phyloP scores from a whole-genome alignment of 2,113 vertebrate species.

The Anser cygnoides region DNA sequence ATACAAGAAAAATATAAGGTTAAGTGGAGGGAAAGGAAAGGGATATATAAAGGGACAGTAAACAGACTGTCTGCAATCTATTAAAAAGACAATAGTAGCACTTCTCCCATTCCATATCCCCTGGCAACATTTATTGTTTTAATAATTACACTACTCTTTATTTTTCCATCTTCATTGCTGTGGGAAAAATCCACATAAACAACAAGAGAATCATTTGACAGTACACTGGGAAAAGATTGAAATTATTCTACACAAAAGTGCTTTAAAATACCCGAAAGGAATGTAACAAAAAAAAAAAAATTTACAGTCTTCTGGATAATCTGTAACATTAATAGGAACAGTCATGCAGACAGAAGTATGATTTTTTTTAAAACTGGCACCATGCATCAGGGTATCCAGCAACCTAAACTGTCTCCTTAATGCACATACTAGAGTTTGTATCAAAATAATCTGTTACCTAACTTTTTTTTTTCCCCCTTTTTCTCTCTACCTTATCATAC shows the following conservation, averaged over 20 bases:
- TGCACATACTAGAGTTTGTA: not conserved
- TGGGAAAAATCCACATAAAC: not conserved
- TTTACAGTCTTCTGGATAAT: not conserved
- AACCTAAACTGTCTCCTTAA: slow-evolving; percentile 3
- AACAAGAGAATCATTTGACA: not conserved
- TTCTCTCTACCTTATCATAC: not conserved
- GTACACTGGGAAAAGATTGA: not conserved
- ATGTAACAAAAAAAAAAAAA: not conserved
- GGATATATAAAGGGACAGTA: not conserved
- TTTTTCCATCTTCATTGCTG: not conserved
- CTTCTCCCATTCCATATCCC: not conserved
- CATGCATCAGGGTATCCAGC: not conserved
- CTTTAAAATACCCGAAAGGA: slow-evolving; percentile 16
- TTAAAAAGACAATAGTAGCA: not conserved
- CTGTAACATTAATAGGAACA: not conserved
- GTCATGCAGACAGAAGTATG: not conserved
- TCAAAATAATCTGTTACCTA: not conserved
- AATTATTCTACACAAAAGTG: slow-evolving; percentile 8
- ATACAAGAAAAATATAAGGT: not conserved
- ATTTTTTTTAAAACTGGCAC: not conserved
- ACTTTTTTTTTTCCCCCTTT: not conserved
- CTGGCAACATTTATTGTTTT: not conserved
- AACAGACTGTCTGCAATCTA: not conserved
- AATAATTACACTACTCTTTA: slow-evolving; percentile 11
- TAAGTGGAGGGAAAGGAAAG: not conserved